Evolutionary conservation across 2,888 invertebrate genomes (phyloP).

Genomic region (Sacculina carcini): DNA sequence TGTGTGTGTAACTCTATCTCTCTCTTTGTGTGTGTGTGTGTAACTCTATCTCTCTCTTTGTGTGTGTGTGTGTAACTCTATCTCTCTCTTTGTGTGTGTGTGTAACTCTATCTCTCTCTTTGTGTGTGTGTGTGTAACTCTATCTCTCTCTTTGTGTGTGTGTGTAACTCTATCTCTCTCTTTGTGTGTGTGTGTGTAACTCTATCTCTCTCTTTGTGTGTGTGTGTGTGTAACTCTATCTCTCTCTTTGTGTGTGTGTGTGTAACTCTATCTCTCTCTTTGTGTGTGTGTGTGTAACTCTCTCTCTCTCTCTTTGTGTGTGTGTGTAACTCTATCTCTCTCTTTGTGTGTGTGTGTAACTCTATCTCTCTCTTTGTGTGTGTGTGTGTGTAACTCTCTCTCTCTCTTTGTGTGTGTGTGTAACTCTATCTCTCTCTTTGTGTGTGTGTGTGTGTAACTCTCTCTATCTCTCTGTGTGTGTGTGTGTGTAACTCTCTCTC

Average conservation of each 20-base stretch:
- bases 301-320: not conserved
- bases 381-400: no score
- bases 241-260: not conserved
- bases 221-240: not conserved
- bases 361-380: no score
- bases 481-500: not conserved
- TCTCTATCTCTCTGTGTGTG: not conserved
- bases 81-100: no score
- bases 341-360: no score
- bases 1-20: not conserved
- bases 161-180: no score
- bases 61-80: not conserved
- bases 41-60: not conserved
- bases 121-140: not conserved
- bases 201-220: no score
- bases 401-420: no score
- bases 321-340: no score
- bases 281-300: not conserved
- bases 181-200: not conserved
- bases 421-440: not conserved
- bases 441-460: not conserved
- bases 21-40: not conserved
- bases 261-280: not conserved
- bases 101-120: not conserved
- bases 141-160: not conserved